Base-by-base conservation (phyloP, 1,140 invertebrate species). In the Druon quercuslanigerum region DNA sequence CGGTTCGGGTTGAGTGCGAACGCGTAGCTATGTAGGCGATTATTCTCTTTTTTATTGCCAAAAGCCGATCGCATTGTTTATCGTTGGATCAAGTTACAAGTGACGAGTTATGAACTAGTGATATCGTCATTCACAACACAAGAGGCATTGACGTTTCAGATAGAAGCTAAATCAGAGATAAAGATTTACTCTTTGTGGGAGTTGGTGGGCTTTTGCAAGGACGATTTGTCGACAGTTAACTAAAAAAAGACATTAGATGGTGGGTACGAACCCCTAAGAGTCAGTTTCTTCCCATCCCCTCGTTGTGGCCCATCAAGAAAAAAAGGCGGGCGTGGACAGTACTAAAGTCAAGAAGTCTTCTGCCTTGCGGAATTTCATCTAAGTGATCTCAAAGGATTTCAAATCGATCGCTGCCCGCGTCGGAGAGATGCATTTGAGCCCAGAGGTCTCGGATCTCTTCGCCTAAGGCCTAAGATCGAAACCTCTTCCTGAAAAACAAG, bases 191-290 rank as follows among this genome's bases (percentile, higher is more conserved):
- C 74, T 71, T 51, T 50, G 46, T 20, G 72, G 76, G 79, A 76
- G 75, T 78, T 75, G 73, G 57, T 12, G 77, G 51, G 75, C 66
- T 85, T 83, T 84, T 86, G 83, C 87, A 87, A 88, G 85, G 82
- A 82, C 85, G 87, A 90, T 89, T 90, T 88, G 88, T 90, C 86
- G 88, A 85, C 88, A 88, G 86, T 88, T 85, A 86, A 90, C 87
- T 89, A 77, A 87, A 89, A 87, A 90, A 88, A 89, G 88, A 88
- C 87, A 88, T 89, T 87, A 90, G 87, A 77, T 83, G 75, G 40
- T 51, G 11, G 33, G 9, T 51, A 46, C 50, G 3, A 46, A 17
- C 46, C 71, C 51, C 40, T 9, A 13, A 17, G 75, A 74, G 75
- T 50, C 57, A 20, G 72, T 60, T 60, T 51, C 74, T 51, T 73